A percentile compares a stretch with the other conserved stretches of the same genome.
phyloP scores from a whole-genome alignment of 2,113 vertebrate species.

The Sorex fumeus region DNA sequence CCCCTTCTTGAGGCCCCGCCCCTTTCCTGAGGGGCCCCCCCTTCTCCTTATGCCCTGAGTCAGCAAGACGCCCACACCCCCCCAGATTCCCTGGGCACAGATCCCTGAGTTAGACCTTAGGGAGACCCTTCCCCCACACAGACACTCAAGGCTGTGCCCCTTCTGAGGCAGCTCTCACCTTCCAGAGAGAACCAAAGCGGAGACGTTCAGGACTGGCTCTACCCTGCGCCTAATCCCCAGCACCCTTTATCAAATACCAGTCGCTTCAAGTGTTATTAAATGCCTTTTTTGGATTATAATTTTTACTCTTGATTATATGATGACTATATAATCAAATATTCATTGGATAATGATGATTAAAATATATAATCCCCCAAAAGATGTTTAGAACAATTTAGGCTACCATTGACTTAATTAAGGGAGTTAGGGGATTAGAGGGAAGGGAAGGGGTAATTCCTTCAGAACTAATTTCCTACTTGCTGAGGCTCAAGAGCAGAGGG shows the following conservation, averaged over 20 bases:
- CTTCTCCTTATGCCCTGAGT: too few relatives aligned
- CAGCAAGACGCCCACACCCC: too few relatives aligned
- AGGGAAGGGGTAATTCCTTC: slow-evolving; percentile 77
- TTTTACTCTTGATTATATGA: slow-evolving; percentile 89
- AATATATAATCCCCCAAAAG: slow-evolving; percentile 91
- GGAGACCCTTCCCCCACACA: neutral
- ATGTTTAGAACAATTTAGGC: slow-evolving; percentile 90
- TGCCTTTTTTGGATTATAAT: slow-evolving; percentile 89
- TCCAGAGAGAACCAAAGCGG: neutral
- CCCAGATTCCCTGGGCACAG: too few relatives aligned
- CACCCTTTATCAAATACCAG: slow-evolving; percentile 84
- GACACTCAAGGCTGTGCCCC: too few relatives aligned
- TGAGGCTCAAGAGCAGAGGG: slow-evolving; percentile 50
- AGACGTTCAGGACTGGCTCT: slow-evolving; percentile 78
- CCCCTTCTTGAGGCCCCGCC: too few relatives aligned
- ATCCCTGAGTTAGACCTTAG: neutral
- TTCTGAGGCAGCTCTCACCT: too few relatives aligned
- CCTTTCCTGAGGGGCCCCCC: too few relatives aligned
- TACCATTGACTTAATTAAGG: slow-evolving; percentile 88
- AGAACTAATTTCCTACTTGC: slow-evolving; percentile 77
- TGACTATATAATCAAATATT: slow-evolving; percentile 88
- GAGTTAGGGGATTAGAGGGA: slow-evolving; percentile 87
- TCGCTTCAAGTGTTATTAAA: slow-evolving; percentile 88
- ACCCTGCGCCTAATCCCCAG: slow-evolving; percentile 76
- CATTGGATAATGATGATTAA: slow-evolving; percentile 89